A percentile compares a stretch with the other conserved stretches of the same genome.
These are phyloP conservation scores for Adelosebastes latens DNA, from an alignment of 2,797 vertebrate species.

Conservation along the genomic window DNA sequence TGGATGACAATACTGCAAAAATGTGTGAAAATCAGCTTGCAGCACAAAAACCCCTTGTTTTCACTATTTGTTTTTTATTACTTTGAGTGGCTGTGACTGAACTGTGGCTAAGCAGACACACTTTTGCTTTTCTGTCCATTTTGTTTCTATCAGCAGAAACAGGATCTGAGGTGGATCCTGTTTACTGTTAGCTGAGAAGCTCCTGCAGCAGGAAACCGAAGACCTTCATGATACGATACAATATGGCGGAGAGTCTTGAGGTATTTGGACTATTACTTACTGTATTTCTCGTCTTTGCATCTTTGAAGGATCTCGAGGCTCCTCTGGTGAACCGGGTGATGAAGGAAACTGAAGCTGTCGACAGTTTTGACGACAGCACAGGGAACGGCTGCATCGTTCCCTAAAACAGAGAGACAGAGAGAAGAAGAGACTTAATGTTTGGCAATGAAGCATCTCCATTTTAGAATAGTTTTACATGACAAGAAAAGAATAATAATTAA, in stretches of 20 bases:
- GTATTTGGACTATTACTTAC: conserved; percentile 84
- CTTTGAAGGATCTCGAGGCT: conserved; percentile 99
- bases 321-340: conserved; percentile 99
- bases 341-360: conserved; percentile 99
- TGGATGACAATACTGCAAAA: not conserved
- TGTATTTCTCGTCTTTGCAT: conserved; percentile 99
- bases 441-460: not conserved
- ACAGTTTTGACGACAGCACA: conserved; percentile 90
- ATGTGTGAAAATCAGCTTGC: not conserved
- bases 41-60: not conserved
- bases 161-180: not conserved
- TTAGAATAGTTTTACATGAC: not conserved
- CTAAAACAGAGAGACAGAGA: conserved; percentile 27
- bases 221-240: not conserved
- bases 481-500: not conserved
- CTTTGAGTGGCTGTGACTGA: not conserved
- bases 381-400: conserved; percentile 84
- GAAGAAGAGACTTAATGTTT: not conserved
- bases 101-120: not conserved
- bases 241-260: not conserved
- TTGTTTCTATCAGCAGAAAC: not conserved
- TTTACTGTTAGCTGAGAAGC: not conserved
- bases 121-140: not conserved
- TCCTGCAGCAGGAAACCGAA: not conserved
- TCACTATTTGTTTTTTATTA: not conserved